Evolutionary conservation across 2,888 invertebrate species (phyloP).

Genomic region (Danaus chrysippus): DNA sequence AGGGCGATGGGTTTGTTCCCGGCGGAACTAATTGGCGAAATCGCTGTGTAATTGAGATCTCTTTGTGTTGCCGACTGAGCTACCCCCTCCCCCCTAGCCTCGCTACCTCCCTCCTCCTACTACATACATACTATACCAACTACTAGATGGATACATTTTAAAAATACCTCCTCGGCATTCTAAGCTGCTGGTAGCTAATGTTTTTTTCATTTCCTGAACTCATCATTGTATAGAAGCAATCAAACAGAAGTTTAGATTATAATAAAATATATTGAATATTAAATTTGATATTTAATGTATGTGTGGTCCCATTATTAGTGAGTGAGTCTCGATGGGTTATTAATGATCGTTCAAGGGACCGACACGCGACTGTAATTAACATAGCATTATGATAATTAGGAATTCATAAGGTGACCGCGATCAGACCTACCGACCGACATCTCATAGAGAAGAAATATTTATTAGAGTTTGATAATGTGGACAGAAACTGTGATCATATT

Average conservation of each 20-base stretch:
- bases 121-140: too few species aligned
- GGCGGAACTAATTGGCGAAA: conserved; percentile 25
- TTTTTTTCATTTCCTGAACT: too few species aligned
- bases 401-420: neutral
- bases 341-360: neutral
- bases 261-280: neutral
- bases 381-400: conserved; percentile 1
- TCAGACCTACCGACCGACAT: neutral
- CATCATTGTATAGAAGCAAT: too few species aligned
- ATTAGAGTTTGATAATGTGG: too few species aligned
- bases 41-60: conserved; percentile 20
- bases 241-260: too few species aligned
- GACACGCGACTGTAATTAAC: conserved; percentile 6
- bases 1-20: conserved; percentile 12
- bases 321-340: neutral
- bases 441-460: neutral
- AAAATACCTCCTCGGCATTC: too few species aligned
- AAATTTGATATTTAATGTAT: neutral
- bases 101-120: too few species aligned
- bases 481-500: too few species aligned
- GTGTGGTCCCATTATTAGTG: neutral
- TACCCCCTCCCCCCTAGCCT: neutral
- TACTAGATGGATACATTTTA: too few species aligned
- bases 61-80: conserved; percentile 9
- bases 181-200: too few species aligned